These are phyloP conservation scores for Platerodrilus igneus DNA, from an alignment of 2,888 invertebrate genomes.

Conservation along the genomic window DNA sequence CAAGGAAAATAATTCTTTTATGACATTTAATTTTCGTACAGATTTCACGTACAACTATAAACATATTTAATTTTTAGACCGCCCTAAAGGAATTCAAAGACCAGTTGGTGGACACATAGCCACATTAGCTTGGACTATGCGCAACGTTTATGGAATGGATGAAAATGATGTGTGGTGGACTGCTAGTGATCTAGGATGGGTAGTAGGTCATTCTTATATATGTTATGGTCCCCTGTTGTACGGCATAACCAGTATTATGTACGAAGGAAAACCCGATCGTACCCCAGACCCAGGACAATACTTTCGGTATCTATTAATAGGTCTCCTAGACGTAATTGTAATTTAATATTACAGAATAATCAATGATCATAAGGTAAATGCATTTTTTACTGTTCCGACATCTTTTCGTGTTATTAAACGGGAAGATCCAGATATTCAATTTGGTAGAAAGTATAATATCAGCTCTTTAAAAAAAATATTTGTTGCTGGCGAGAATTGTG, in stretches of 20 bases:
- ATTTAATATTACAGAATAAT: constrained; percentile 61
- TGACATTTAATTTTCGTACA: too few relatives aligned
- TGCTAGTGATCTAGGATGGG: constrained; percentile 87
- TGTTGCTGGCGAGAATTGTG: constrained; percentile 91
- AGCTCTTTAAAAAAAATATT: constrained; percentile 69
- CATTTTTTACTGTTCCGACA: constrained; percentile 87
- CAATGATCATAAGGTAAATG: constrained; percentile 78
- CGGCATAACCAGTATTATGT: constrained; percentile 77
- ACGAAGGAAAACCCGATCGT: constrained; percentile 91
- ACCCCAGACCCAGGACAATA: constrained; percentile 91
- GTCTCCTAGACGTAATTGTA: neutral
- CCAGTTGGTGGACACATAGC: constrained; percentile 88
- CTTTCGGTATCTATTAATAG: constrained; percentile 60
- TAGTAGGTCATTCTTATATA: constrained; percentile 92
- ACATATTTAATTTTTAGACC: constrained; percentile 41
- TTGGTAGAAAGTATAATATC: constrained; percentile 60
- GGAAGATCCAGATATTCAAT: constrained; percentile 69
- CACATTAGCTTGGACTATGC: constrained; percentile 79
- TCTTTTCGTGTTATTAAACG: constrained; percentile 81
- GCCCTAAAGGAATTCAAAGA: constrained; percentile 77
- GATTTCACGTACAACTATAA: too few relatives aligned
- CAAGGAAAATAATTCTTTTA: too few relatives aligned
- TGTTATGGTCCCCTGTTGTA: constrained; percentile 85
- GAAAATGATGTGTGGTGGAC: constrained; percentile 86
- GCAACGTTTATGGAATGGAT: constrained; percentile 71